These are phyloP conservation scores for Aphidoletes aphidimyza DNA, from an alignment of 2,888 invertebrate species.

Conservation along the genomic window DNA sequence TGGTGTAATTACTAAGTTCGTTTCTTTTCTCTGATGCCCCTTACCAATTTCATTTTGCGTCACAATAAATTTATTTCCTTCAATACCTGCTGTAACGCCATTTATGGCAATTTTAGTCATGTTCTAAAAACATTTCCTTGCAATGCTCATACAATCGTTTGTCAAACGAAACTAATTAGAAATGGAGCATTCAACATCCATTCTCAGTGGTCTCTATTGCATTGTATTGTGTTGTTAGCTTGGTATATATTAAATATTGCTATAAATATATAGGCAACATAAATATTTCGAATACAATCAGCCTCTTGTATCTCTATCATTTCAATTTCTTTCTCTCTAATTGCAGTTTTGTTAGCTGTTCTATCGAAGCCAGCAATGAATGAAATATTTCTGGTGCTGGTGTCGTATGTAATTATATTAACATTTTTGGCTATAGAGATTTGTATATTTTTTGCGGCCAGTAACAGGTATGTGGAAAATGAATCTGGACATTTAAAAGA, in stretches of 20 bases:
- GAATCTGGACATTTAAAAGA: not conserved
- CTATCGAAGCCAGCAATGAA: constrained; percentile 87
- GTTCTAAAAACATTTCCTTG: not conserved
- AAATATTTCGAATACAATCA: not conserved
- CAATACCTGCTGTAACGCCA: too few species aligned
- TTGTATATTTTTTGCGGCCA: constrained; percentile 68
- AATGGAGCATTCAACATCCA: not conserved
- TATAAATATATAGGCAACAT: not conserved
- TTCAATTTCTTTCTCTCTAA: not conserved
- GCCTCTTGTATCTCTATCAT: not conserved
- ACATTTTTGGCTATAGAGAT: constrained; percentile 81
- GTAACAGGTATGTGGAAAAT: constrained; percentile 63
- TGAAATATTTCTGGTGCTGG: constrained; percentile 85
- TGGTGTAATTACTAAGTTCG: too few species aligned
- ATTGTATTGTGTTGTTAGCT: too few species aligned
- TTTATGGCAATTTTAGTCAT: too few species aligned
- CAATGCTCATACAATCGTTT: not conserved
- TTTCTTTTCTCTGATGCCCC: too few species aligned
- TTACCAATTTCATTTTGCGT: too few species aligned
- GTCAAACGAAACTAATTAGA: constrained; percentile 34
- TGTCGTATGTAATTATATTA: constrained; percentile 83
- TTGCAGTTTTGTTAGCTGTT: constrained; percentile 74
- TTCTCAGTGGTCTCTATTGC: too few species aligned
- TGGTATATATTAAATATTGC: not conserved
- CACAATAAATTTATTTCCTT: too few species aligned